Evolutionary conservation across 2,113 vertebrate species (phyloP).

Genomic region (Thamnophis sirtalis): DNA sequence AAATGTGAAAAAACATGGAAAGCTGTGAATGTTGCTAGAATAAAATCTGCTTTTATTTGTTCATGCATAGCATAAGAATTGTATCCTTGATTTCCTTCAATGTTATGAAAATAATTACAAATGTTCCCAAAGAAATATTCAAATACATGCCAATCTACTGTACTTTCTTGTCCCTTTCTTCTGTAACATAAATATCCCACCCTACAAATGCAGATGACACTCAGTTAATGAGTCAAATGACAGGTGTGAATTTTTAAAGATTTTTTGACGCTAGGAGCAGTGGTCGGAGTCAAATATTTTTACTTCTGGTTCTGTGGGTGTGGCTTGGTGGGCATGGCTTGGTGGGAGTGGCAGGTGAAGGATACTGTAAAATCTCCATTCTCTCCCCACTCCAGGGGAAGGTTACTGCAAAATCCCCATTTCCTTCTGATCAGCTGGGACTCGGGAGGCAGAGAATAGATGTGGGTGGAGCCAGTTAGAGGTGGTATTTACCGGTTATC

Average conservation of each 20-base stretch:
- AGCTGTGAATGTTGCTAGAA: not conserved
- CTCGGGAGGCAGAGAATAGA: too few species aligned
- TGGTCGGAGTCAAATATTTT: too few species aligned
- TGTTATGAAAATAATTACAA: not conserved
- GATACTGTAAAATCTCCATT: too few species aligned
- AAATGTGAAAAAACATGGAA: constrained; percentile 40
- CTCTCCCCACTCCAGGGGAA: too few species aligned
- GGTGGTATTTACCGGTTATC: too few species aligned
- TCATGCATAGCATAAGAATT: constrained; percentile 29
- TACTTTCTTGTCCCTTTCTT: not conserved
- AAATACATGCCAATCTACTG: not conserved
- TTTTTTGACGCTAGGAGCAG: not conserved
- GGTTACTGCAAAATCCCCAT: too few species aligned
- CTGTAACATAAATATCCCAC: not conserved
- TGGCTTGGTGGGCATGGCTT: too few species aligned
- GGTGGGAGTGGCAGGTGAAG: too few species aligned
- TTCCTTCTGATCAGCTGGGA: too few species aligned
- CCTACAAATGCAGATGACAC: not conserved
- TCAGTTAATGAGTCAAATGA: not conserved
- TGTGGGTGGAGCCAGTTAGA: too few species aligned
- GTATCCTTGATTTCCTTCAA: not conserved
- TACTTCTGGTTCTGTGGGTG: too few species aligned
- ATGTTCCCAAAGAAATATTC: not conserved
- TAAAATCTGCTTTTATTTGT: not conserved
- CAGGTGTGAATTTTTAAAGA: not conserved